A percentile compares a stretch with the other conserved stretches of the same genome.
Conservation (phyloP, 1,140 invertebrate species). For the Araneus ventricosus region DNA sequence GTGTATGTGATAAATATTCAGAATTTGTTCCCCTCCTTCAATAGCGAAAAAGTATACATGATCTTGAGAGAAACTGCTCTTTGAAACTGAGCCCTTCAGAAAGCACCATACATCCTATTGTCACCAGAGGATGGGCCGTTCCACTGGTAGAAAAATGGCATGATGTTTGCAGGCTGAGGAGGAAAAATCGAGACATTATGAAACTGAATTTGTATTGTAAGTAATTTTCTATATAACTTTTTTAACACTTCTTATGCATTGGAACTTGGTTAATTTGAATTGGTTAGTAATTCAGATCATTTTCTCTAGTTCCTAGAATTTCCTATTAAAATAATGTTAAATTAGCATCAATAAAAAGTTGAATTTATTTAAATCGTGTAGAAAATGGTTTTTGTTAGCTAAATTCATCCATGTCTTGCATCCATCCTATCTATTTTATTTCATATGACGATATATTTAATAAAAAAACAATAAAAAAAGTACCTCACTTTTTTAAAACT, state of each 20-base stretch:
- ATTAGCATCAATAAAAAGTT: too few species aligned
- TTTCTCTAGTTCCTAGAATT: background rate
- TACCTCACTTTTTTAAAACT: too few species aligned
- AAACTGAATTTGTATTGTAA: conserved; percentile 14
- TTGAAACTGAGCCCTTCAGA: background rate
- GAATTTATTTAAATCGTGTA: too few species aligned
- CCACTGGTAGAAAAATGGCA: conserved; percentile 33
- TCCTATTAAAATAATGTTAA: background rate
- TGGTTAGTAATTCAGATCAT: too few species aligned
- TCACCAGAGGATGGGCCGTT: conserved; percentile 41
- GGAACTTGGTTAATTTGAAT: too few species aligned
- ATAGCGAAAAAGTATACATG: conserved; percentile 13
- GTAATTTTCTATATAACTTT: background rate
- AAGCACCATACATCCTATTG: background rate
- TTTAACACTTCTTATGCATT: background rate
- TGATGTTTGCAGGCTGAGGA: background rate
- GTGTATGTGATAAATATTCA: too few species aligned
- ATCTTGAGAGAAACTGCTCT: background rate
- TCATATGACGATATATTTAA: too few species aligned
- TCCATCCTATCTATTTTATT: too few species aligned
- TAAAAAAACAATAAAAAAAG: too few species aligned
- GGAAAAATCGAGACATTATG: background rate
- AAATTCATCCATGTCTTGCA: too few species aligned
- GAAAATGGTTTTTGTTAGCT: too few species aligned
- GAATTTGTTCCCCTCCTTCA: background rate